These are phyloP conservation scores for Oryzaephilus surinamensis DNA, from an alignment of 1,140 invertebrate species.

Conservation along the genomic window DNA sequence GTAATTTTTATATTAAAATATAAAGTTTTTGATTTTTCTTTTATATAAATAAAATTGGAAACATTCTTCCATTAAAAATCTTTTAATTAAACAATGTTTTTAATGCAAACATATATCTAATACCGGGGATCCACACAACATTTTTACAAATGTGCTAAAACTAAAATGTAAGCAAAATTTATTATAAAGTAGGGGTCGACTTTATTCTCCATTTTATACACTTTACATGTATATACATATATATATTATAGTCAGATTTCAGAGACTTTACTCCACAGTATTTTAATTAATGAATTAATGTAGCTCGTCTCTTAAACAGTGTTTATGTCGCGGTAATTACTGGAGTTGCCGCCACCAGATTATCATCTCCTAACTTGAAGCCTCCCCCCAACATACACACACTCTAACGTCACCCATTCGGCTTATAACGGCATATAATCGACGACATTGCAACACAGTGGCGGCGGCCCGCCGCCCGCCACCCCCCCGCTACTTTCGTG, in stretches of 20 bases:
- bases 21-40: no score
- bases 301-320: slow-evolving; percentile 37
- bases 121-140: no score
- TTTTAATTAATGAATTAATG: slow-evolving; percentile 40
- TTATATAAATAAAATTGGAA: no score
- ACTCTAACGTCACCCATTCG: slow-evolving; percentile 1
- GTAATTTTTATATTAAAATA: no score
- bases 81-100: no score
- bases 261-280: slow-evolving; percentile 28
- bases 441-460: neutral
- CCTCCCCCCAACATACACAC: neutral
- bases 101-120: no score
- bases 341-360: slow-evolving; percentile 31
- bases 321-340: slow-evolving; percentile 38
- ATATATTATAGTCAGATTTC: slow-evolving; percentile 28
- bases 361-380: slow-evolving; percentile 17
- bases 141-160: no score
- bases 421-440: neutral
- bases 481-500: slow-evolving; percentile 6
- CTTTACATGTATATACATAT: neutral
- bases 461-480: no score
- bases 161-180: neutral
- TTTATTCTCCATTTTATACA: neutral
- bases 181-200: neutral
- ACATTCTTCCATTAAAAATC: no score